These are phyloP conservation scores for Reticulitermes lucifugus DNA, from an alignment of 2,888 invertebrate genomes.

Conservation along the genomic window DNA sequence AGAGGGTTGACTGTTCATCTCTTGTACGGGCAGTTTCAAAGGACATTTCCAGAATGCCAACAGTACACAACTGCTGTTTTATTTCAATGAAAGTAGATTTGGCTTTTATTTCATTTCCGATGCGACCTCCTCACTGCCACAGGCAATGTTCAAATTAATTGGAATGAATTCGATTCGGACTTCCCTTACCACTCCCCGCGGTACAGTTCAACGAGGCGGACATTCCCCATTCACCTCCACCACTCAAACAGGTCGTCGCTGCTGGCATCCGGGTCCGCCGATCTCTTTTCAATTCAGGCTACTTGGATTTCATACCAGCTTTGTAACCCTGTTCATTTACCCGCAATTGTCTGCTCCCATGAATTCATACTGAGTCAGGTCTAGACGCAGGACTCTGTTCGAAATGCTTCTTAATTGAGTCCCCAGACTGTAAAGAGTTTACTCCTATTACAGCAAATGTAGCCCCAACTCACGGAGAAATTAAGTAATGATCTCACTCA, in stretches of 20 bases:
- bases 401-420: too few relatives aligned
- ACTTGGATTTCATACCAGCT: not conserved
- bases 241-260: not conserved
- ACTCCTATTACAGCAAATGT: too few relatives aligned
- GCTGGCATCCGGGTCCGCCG: not conserved
- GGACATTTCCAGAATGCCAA: not conserved
- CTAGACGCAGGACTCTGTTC: too few relatives aligned
- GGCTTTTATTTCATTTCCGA: not conserved
- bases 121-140: not conserved
- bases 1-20: not conserved
- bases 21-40: not conserved
- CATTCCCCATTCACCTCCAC: not conserved
- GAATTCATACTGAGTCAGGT: too few relatives aligned
- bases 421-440: too few relatives aligned
- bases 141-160: conserved; percentile 16
- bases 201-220: not conserved
- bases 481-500: too few relatives aligned
- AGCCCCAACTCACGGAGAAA: too few relatives aligned
- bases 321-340: too few relatives aligned
- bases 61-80: not conserved
- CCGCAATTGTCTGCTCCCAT: too few relatives aligned
- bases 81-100: conserved; percentile 10
- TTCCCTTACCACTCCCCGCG: not conserved
- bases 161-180: conserved; percentile 13
- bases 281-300: not conserved